Percentiles rank a stretch among this genome's conserved stretches.
phyloP scores from a whole-genome alignment of 2,113 vertebrate genomes.

The Chionodraco myersi region DNA sequence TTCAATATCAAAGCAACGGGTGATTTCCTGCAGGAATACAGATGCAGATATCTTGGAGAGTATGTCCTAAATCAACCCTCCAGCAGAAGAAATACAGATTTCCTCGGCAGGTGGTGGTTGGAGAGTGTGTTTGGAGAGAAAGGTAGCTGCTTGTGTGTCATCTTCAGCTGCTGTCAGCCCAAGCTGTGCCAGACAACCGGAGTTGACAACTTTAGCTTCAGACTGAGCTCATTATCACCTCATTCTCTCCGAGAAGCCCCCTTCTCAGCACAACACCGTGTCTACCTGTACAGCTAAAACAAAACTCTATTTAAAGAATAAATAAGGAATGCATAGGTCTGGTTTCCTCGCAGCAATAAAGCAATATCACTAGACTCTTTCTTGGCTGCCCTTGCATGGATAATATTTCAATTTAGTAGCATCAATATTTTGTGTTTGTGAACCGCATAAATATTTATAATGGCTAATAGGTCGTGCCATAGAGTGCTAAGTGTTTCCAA shows the following conservation, averaged over 20 bases:
- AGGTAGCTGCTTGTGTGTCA: slow-evolving; percentile 14
- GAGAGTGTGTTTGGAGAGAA: slow-evolving; percentile 8
- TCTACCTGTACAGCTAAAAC: not conserved
- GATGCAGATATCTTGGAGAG: no score
- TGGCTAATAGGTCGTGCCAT: not conserved
- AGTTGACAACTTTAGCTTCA: not conserved
- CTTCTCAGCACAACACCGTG: not conserved
- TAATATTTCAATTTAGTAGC: not conserved
- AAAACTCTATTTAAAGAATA: not conserved
- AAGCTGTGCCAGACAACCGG: slow-evolving; percentile 61
- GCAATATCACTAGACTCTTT: not conserved
- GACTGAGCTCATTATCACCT: slow-evolving; percentile 48
- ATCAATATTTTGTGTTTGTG: slow-evolving; percentile 4
- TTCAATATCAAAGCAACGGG: no score
- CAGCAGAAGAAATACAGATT: slow-evolving; percentile 17
- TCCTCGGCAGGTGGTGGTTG: slow-evolving; percentile 22
- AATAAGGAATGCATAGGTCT: not conserved
- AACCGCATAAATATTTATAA: not conserved
- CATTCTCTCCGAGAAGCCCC: slow-evolving; percentile 14
- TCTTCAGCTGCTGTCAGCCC: slow-evolving; percentile 57
- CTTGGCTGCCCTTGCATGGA: not conserved
- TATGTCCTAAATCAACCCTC: no score
- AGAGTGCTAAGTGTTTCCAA: not conserved
- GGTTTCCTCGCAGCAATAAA: not conserved
- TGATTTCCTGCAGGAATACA: no score